phyloP scores from a whole-genome alignment of 2,113 vertebrate species.

The Dasypus novemcinctus region DNA sequence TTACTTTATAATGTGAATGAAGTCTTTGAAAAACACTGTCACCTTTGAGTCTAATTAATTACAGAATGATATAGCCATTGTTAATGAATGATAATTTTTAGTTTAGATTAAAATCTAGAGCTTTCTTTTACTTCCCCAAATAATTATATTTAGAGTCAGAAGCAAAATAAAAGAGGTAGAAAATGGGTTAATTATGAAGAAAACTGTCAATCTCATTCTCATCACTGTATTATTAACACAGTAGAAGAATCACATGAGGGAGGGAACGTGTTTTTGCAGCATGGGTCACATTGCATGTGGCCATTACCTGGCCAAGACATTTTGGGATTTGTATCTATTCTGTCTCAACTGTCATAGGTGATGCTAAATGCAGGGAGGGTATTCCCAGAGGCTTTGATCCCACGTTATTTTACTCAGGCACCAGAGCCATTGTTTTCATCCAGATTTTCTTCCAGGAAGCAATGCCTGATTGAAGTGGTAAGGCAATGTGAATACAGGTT shows the following conservation, averaged over 20 bases:
- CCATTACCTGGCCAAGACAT: not conserved
- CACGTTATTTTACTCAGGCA: not conserved
- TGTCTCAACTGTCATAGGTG: not conserved
- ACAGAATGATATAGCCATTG: not conserved
- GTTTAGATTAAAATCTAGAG: conserved; percentile 24
- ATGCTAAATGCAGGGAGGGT: not conserved
- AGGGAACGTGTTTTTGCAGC: not conserved
- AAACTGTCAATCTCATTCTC: not conserved
- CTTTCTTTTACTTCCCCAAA: not conserved
- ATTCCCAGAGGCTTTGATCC: not conserved
- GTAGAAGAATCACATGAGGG: not conserved
- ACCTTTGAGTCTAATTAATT: not conserved
- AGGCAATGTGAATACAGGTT: not conserved
- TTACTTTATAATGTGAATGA: not conserved
- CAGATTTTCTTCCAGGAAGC: not conserved
- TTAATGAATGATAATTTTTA: not conserved
- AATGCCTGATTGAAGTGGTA: not conserved
- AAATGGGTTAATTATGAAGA: not conserved
- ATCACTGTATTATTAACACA: not conserved
- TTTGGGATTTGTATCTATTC: not conserved
- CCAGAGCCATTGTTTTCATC: not conserved
- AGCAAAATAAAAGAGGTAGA: conserved; percentile 45
- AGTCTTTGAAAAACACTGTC: not conserved
- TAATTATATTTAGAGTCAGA: conserved; percentile 11
- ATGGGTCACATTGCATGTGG: accelerated